Base-by-base conservation (phyloP, 1,140 invertebrate species). In the Plutomurus gul region DNA sequence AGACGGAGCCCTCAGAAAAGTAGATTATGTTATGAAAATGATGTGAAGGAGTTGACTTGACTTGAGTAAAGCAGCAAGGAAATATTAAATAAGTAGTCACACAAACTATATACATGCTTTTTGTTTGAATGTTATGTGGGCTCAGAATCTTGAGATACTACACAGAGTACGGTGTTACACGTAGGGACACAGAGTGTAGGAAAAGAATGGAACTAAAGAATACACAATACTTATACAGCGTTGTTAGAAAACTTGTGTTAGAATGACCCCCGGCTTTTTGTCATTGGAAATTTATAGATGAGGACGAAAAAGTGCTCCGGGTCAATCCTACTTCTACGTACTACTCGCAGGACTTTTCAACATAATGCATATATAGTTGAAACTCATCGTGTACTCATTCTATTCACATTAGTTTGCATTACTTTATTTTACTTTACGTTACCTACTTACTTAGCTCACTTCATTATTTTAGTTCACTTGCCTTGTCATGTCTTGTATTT, bases 281-380 rank as follows among this genome's bases (percentile, higher is more conserved):
- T 83, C 82, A 83, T 81, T 83, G 75, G 76, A 82, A 82, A 82
- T 81, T 81, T 82, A 81, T 82, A 82, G 78, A 82, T 76, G 82
- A 79, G 70, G 79, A 82, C 33, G 65, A 73, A 73, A 79, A 79
- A 75, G 49, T 40, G 78, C 77, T 79, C 16, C 43, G 65, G 82
- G 79, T 79, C 72, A 77, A 74, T 75, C 33, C 49, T 70, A 77
- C 71, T 71, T 71, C 65, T 73, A 30, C 56, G n/a, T n/a, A n/a
- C n/a, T 70, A n/a, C n/a, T n/a, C n/a, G n/a, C n/a, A n/a, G n/a
- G n/a, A n/a, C n/a, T n/a, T n/a, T n/a, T n/a, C n/a, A n/a, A n/a
- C n/a, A n/a, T n/a, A n/a, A n/a, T n/a, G n/a, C n/a, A n/a, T n/a
- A n/a, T n/a, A n/a, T n/a, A n/a, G n/a, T n/a, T n/a, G n/a, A n/a